These are phyloP conservation scores for Neosilurus mollespiculum DNA, from an alignment of 2,797 vertebrate genomes.

Conservation along the genomic window DNA sequence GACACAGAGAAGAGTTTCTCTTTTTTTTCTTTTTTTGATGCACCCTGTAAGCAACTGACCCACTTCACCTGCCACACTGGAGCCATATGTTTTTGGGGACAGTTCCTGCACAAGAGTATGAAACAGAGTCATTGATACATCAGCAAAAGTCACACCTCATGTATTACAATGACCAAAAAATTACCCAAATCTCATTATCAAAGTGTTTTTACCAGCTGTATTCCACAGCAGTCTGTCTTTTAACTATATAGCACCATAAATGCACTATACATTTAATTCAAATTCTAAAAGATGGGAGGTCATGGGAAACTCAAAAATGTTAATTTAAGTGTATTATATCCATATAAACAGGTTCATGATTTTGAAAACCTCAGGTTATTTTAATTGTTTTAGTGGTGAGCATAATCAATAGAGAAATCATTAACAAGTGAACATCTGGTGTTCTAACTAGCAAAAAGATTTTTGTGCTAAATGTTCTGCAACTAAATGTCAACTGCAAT, in stretches of 20 bases:
- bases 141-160: not conserved
- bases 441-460: not conserved
- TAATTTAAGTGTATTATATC: not conserved
- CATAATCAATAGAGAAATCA: not conserved
- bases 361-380: not conserved
- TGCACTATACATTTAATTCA: too few relatives aligned
- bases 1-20: constrained; percentile 84
- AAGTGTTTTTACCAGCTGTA: not conserved
- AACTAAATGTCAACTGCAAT: not conserved
- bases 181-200: not conserved
- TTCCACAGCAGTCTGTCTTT: not conserved
- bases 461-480: too few relatives aligned
- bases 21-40: constrained; percentile 70
- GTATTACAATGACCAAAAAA: not conserved
- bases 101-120: constrained; percentile 68
- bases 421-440: constrained; percentile 15
- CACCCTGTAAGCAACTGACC: constrained; percentile 73
- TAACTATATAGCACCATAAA: not conserved
- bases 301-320: constrained; percentile 9
- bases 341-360: too few relatives aligned
- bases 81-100: constrained; percentile 76
- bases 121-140: not conserved
- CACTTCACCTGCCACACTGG: constrained; percentile 88
- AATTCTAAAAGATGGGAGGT: not conserved
- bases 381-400: constrained; percentile 11